Conservation (phyloP, 64 coral and sea anemone species). For the Dendrophyllia cribrosa region DNA sequence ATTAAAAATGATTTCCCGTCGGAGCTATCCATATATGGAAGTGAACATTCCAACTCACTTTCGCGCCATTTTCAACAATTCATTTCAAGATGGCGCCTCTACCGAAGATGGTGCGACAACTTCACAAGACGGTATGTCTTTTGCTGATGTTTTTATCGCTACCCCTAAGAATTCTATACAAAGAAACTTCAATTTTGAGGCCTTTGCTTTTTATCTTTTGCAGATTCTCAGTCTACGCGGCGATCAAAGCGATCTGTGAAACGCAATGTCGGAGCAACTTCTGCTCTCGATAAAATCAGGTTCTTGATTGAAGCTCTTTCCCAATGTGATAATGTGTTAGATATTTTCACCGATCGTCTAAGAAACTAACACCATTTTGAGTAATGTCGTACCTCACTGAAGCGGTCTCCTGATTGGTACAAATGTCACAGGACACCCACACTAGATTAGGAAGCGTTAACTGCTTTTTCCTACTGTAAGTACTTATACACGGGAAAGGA, state of each 20-base stretch:
- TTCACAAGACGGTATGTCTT: slow-evolving; percentile 60
- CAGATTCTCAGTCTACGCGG: slow-evolving; percentile 63
- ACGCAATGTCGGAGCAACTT: slow-evolving; percentile 50
- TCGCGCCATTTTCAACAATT: slow-evolving; percentile 76
- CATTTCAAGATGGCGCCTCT: slow-evolving; percentile 67
- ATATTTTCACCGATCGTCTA: background rate
- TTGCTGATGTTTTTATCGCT: background rate
- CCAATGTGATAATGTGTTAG: background rate
- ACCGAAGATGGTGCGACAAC: background rate
- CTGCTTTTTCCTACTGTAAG: too few species aligned
- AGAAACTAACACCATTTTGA: background rate
- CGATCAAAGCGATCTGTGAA: slow-evolving; percentile 65
- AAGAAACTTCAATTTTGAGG: background rate
- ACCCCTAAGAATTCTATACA: background rate
- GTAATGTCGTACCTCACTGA: too few species aligned
- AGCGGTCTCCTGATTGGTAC: too few species aligned
- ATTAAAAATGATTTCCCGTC: too few species aligned
- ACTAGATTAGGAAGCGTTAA: too few species aligned
- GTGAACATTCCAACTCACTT: background rate
- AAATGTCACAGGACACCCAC: too few species aligned
- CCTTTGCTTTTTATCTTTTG: background rate
- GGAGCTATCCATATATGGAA: slow-evolving; percentile 16
- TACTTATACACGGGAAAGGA: too few species aligned
- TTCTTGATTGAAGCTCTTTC: background rate
- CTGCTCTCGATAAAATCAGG: slow-evolving; percentile 85